Conservation (phyloP, 2,113 vertebrate genomes). For the Psilopogon haemacephalus region DNA sequence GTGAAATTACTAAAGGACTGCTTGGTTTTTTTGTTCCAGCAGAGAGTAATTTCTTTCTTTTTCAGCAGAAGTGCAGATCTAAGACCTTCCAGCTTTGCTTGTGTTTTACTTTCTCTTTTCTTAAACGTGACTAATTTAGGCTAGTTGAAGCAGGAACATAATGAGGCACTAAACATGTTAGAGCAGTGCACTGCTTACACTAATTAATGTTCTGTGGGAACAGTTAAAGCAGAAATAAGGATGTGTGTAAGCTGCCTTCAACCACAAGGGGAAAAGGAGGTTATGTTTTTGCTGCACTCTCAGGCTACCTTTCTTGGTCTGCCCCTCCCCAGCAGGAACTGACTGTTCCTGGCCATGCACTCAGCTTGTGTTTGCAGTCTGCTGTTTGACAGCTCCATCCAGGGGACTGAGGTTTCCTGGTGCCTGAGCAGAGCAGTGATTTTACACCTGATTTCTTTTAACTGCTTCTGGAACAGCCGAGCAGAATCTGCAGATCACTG, state of each 20-base stretch:
- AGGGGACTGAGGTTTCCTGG: neutral
- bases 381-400: neutral
- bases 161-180: neutral
- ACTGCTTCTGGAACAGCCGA: fast-evolving
- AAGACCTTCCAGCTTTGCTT: neutral
- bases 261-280: neutral
- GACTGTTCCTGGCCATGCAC: neutral
- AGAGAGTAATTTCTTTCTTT: neutral
- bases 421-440: neutral
- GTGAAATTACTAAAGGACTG: neutral
- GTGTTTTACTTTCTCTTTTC: neutral
- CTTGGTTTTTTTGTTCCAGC: neutral
- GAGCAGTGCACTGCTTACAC: neutral
- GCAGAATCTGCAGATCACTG: neutral
- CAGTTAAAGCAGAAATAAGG: neutral
- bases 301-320: neutral
- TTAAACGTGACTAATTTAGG: neutral
- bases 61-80: neutral
- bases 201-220: slow-evolving; percentile 8
- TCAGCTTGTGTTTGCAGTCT: neutral
- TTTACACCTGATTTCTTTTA: neutral
- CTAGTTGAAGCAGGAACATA: slow-evolving; percentile 22
- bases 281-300: neutral
- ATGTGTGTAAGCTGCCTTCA: neutral
- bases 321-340: neutral